phyloP scores from a whole-genome alignment of 2,888 invertebrate genomes.

The Lymantria monacha region DNA sequence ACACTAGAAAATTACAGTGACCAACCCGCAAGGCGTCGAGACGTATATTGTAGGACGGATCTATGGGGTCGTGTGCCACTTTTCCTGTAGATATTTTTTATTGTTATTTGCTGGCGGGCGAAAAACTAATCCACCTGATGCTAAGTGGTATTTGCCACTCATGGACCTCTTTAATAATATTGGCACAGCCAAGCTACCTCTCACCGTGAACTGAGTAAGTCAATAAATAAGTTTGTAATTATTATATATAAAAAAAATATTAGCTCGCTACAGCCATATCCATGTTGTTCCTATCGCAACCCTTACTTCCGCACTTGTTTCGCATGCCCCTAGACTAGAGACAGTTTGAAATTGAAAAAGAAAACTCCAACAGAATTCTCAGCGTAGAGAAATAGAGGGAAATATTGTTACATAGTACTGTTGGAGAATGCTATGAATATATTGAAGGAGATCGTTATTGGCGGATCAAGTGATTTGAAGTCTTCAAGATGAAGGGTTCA shows the following conservation, averaged over 20 bases:
- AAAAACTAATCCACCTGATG: no score
- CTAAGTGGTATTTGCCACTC: no score
- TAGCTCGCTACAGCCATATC: constrained; percentile 30
- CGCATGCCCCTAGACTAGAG: constrained; percentile 44
- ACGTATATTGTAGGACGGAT: no score
- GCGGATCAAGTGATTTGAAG: constrained; percentile 16
- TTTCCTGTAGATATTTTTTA: no score
- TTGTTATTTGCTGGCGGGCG: no score
- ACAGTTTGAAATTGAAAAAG: constrained; percentile 73
- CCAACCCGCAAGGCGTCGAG: no score
- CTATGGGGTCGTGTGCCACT: no score
- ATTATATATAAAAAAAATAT: neutral
- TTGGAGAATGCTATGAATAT: constrained; percentile 47
- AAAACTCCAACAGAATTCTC: constrained; percentile 46
- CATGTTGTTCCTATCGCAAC: constrained; percentile 24
- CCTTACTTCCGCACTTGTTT: constrained; percentile 63
- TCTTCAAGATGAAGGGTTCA: neutral
- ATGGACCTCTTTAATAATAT: no score
- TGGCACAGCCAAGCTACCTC: no score
- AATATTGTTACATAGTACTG: constrained; percentile 40
- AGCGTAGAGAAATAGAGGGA: constrained; percentile 38
- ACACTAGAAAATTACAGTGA: no score
- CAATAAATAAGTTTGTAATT: no score
- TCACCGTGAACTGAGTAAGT: no score
- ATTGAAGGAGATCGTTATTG: constrained; percentile 37